phyloP scores from a whole-genome alignment of 2,888 invertebrate genomes.

The Alcis repandata region DNA sequence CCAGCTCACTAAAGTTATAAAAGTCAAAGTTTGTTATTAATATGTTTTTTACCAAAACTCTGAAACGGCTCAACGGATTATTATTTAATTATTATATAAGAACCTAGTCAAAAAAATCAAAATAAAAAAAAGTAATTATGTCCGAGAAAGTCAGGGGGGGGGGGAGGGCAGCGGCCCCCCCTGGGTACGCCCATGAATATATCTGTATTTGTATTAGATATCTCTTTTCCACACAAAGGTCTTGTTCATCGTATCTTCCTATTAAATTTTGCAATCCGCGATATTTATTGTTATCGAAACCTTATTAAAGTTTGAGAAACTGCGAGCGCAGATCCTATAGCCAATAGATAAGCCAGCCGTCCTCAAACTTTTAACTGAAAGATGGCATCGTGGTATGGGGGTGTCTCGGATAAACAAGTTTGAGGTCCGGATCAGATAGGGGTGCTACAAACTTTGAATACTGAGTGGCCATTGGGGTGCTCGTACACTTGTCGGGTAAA shows the following conservation, averaged over 20 bases:
- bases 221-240: not conserved
- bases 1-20: too few species aligned
- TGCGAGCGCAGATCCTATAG: slow-evolving; percentile 1
- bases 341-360: slow-evolving; percentile 26
- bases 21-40: too few species aligned
- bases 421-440: slow-evolving; percentile 40
- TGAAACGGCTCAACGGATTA: too few species aligned
- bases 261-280: not conserved
- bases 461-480: slow-evolving; percentile 1
- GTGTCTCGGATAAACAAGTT: slow-evolving; percentile 39
- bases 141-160: too few species aligned
- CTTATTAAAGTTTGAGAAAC: slow-evolving; percentile 8
- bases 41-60: too few species aligned
- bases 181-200: too few species aligned
- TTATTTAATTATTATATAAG: too few species aligned
- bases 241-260: not conserved
- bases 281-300: slow-evolving; percentile 9
- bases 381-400: slow-evolving; percentile 37
- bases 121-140: too few species aligned
- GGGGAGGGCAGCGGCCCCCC: too few species aligned
- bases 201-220: too few species aligned
- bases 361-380: slow-evolving; percentile 42
- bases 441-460: slow-evolving; percentile 24
- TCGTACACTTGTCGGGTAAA: too few species aligned
- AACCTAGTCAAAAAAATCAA: too few species aligned